Evolutionary conservation across 2,888 invertebrate species (phyloP), one percentile per base, ranked within the genome.

Genomic region (Cantharis rustica): DNA sequence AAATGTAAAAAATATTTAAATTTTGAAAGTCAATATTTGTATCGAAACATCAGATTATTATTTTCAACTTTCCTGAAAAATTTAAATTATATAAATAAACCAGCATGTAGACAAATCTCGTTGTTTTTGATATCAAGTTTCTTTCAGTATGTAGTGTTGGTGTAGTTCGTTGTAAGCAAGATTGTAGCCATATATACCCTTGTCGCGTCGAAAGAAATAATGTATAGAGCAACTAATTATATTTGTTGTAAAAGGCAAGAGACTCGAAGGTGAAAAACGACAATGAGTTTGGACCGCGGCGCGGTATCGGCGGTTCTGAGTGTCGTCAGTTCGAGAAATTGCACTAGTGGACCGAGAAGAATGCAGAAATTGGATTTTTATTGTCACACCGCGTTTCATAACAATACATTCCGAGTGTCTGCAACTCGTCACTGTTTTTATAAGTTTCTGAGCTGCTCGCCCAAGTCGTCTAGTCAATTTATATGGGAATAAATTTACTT

Each of bases 361-460:
- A 87, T 87, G 87, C 81, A 84, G 84, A 86, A 86, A 87, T 86
- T 86, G 86, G 85, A 87, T 87, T 87, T 87, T 87, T 87, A 86
- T 86, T 86, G 85, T 86, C 86, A 84, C 85, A 84, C 84, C 81
- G 83, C 82, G 82, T 82, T 84, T 85, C 84, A 84, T 84, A 84
- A 85, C 84, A 84, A 85, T 85, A 84, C 84, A 76, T 80, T 79
- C 82, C 76, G 81, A 79, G 78, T 81, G 81, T 82, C 81, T 79
- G 79, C 77, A 78, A 66, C 79, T 82, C 81, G 80, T 81, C 82
- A 82, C 73, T 68, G 79, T 81, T 81, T 84, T 83, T 83, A 76
- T 66, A 64, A 73, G 73, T 69, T 82, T 82, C 70, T 47, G 70
- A 73, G 66, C 71, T 69, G 76, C 79, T 77, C 79, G 75, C 79